Evolutionary conservation across 2,888 invertebrate genomes (phyloP), one percentile per base, ranked within the genome.

Genomic region (Chouioia cunea): DNA sequence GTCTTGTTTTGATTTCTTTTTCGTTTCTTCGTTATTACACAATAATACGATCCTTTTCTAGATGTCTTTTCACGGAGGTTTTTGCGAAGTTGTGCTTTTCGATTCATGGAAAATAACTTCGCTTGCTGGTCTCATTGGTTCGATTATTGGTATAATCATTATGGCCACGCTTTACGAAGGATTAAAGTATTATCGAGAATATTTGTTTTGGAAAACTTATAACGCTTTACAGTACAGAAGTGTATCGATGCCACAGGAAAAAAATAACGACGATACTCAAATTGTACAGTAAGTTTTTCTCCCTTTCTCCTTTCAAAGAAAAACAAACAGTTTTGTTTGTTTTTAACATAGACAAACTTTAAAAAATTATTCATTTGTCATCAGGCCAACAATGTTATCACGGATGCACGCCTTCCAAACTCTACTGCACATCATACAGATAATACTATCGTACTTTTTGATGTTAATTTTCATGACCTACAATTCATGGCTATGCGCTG

Each of bases 401-500:
- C 85, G 88, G 79, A 91, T 93, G 83, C 97, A 97, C 85, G 89
- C 90, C 67, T 91, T 93, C 86, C 97, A 97, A 87, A 97, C 97
- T 16, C 86, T 92, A 59, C 90, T 97, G 18, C 97, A 97, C 83
- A 92, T 96, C 74, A 81, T 97, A 20, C 97, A 97, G 87, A 94
- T 97, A 81, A 90, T 95, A 70, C 88, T 97, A 74, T 95, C 96
- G 77, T 97, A 97, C 87, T 92, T 97, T 86, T 89, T 97, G 60
- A 97, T 97, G 97, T 88, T 97, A 85, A 94, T 97, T 78, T 97
- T 97, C 85, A 97, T 97, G 97, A 97, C 97, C 0, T 97, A 96
- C 89, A 97, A 97, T 83, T 92, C 93, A 18, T 97, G 96, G 95
- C 89, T 98, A 71, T 97, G 97, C 85, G 84, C 95, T 58, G 95